These are phyloP conservation scores for Zootoca vivipara DNA, from an alignment of 2,113 vertebrate species.

Conservation along the genomic window DNA sequence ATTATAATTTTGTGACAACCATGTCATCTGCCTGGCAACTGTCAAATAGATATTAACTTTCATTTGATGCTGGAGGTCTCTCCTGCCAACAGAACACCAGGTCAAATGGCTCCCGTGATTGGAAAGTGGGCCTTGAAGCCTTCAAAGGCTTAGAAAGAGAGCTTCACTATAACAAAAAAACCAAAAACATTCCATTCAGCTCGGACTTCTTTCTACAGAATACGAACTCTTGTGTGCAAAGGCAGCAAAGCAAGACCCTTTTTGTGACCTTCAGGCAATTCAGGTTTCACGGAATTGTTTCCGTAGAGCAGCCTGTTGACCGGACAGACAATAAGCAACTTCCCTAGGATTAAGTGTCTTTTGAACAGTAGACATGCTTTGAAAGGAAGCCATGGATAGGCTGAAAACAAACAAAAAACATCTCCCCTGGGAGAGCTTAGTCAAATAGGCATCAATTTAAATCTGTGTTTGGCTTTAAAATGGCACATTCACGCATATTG, in stretches of 20 bases:
- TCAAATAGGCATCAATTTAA: background rate
- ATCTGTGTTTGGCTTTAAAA: background rate
- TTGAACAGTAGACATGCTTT: background rate
- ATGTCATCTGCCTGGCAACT: slow-evolving; percentile 64
- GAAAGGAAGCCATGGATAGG: background rate
- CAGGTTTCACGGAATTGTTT: background rate
- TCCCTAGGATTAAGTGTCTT: slow-evolving; percentile 8
- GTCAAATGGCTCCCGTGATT: background rate
- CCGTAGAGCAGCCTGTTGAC: background rate
- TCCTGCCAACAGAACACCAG: slow-evolving; percentile 15
- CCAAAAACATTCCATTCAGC: slow-evolving; percentile 1
- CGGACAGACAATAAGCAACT: slow-evolving; percentile 7
- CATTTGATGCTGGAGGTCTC: slow-evolving; percentile 40
- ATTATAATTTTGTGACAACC: slow-evolving; percentile 62
- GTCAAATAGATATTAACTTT: slow-evolving; percentile 12
- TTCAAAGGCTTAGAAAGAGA: background rate
- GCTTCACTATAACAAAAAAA: background rate
- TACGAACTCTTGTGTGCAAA: background rate
- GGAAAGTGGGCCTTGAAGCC: background rate
- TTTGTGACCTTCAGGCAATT: slow-evolving; percentile 27
- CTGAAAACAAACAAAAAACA: background rate
- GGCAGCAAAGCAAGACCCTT: background rate
- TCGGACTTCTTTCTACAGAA: background rate
- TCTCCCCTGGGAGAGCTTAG: background rate
- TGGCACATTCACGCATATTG: background rate